A percentile compares a stretch with the other conserved stretches of the same genome.
These are phyloP conservation scores for Hirundichthys speculiger DNA, from an alignment of 2,113 vertebrate genomes.

Conservation along the genomic window DNA sequence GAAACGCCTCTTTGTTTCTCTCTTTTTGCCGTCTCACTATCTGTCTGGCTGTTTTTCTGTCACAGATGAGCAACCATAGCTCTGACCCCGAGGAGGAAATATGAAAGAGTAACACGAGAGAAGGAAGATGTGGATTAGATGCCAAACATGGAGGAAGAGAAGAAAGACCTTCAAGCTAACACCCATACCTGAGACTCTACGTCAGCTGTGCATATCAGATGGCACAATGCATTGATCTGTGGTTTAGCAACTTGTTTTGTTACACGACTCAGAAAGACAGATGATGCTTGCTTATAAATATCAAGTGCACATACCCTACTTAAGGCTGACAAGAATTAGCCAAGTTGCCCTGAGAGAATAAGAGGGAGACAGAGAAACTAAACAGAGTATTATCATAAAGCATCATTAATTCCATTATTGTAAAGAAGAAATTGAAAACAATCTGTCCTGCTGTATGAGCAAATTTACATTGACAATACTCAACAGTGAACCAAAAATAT, in stretches of 20 bases:
- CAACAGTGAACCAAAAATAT: slow-evolving; percentile 14
- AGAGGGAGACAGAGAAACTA: neutral
- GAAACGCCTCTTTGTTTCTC: slow-evolving; percentile 45
- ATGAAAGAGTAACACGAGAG: slow-evolving; percentile 65
- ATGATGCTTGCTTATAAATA: slow-evolving; percentile 3
- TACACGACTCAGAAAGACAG: slow-evolving; percentile 9
- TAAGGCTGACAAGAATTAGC: slow-evolving; percentile 7
- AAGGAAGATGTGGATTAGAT: slow-evolving; percentile 53
- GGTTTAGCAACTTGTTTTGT: slow-evolving; percentile 32
- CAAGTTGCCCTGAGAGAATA: neutral
- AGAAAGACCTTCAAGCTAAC: slow-evolving; percentile 50
- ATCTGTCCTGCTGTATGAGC: slow-evolving; percentile 3
- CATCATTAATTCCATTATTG: no score
- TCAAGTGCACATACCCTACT: neutral
- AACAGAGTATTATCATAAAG: neutral
- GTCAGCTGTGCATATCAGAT: slow-evolving; percentile 49
- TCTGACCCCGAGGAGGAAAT: slow-evolving; percentile 81
- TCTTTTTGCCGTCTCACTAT: slow-evolving; percentile 4
- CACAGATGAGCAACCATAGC: slow-evolving; percentile 81
- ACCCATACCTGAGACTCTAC: slow-evolving; percentile 30
- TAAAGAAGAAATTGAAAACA: no score
- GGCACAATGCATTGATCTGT: slow-evolving; percentile 28
- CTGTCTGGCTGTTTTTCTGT: slow-evolving; percentile 40
- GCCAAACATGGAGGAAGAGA: slow-evolving; percentile 77
- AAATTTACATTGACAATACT: slow-evolving; percentile 10